phyloP scores from a whole-genome alignment of 1,140 invertebrate species.

The Pissodes strobi region DNA sequence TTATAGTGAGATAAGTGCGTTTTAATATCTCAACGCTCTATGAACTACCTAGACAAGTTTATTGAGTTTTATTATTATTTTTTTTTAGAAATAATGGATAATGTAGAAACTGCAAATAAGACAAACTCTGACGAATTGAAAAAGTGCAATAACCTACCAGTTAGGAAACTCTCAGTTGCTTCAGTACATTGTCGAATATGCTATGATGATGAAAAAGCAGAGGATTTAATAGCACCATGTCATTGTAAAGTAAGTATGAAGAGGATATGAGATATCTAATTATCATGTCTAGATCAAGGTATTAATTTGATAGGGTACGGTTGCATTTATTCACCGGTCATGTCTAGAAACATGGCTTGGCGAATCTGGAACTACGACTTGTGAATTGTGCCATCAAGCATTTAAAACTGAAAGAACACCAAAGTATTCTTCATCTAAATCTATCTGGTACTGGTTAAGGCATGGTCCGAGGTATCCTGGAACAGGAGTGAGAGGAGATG shows the following conservation, averaged over 20 bases:
- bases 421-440: slow-evolving; percentile 47
- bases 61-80: no score
- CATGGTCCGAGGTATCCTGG: slow-evolving; percentile 38
- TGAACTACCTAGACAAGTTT: background rate
- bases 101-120: background rate
- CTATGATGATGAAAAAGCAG: slow-evolving; percentile 53
- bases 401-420: slow-evolving; percentile 57
- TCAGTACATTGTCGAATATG: slow-evolving; percentile 54
- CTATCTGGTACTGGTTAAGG: slow-evolving; percentile 51
- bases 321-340: slow-evolving; percentile 68
- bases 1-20: background rate
- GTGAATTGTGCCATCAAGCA: slow-evolving; percentile 66
- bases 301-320: slow-evolving; percentile 58
- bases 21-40: background rate
- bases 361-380: slow-evolving; percentile 62
- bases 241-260: slow-evolving; percentile 49
- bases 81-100: background rate
- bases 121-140: background rate
- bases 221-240: slow-evolving; percentile 53
- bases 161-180: slow-evolving; percentile 43
- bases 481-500: slow-evolving; percentile 52
- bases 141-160: background rate
- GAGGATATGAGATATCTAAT: background rate
- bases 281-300: background rate
- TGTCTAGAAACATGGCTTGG: slow-evolving; percentile 75